Conservation (phyloP, 2,113 vertebrate species). For the Hiodon tergisus region DNA sequence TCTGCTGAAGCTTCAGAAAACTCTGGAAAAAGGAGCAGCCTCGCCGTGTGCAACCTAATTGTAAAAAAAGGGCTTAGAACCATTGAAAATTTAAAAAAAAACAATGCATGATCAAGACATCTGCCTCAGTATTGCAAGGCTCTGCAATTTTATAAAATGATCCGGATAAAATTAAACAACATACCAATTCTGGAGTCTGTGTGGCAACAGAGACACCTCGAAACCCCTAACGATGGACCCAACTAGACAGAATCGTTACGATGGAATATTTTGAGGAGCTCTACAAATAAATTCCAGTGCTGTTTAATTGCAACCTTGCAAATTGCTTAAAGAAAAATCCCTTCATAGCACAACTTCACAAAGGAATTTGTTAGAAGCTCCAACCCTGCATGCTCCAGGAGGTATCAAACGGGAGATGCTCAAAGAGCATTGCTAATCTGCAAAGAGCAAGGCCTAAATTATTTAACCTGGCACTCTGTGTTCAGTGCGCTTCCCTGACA, state of each 20-base stretch:
- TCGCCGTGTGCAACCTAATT: too few species aligned
- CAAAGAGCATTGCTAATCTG: too few species aligned
- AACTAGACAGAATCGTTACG: neutral
- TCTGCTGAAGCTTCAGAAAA: too few species aligned
- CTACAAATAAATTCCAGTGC: neutral
- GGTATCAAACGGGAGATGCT: too few species aligned
- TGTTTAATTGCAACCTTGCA: neutral
- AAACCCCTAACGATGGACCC: neutral
- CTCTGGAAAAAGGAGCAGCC: too few species aligned
- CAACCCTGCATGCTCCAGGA: too few species aligned
- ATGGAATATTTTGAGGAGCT: neutral
- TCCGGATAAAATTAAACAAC: too few species aligned
- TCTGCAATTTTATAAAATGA: too few species aligned
- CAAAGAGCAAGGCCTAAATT: neutral
- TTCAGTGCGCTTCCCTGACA: neutral
- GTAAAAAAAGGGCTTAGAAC: too few species aligned
- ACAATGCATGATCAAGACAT: too few species aligned
- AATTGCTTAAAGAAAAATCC: neutral
- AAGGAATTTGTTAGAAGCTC: neutral
- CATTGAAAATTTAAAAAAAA: too few species aligned
- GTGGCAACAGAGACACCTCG: neutral
- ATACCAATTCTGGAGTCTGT: neutral
- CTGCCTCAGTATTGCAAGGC: too few species aligned
- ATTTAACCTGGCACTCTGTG: neutral
- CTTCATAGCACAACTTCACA: neutral